These are phyloP conservation scores for Pelodiscus sinensis DNA, from an alignment of 2,113 vertebrate species.

Conservation along the genomic window DNA sequence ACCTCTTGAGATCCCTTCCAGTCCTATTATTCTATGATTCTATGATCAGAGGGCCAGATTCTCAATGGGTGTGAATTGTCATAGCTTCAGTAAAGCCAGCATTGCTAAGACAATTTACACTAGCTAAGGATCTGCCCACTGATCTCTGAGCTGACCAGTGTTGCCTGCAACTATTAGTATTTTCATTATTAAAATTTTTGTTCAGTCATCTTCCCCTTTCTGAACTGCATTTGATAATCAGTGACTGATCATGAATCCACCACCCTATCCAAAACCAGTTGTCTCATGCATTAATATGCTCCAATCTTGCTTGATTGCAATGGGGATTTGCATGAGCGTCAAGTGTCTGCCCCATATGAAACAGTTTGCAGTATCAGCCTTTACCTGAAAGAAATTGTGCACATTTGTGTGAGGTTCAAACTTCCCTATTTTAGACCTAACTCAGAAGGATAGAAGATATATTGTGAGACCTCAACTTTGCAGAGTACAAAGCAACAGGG, in stretches of 20 bases:
- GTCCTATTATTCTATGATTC: too few species aligned
- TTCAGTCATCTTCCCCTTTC: not conserved
- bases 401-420: not conserved
- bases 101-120: not conserved
- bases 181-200: not conserved
- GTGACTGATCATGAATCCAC: not conserved
- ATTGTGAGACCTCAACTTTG: not conserved
- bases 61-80: conserved; percentile 17
- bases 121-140: not conserved
- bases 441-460: not conserved
- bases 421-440: not conserved
- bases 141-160: not conserved
- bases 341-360: not conserved
- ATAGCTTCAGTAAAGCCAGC: not conserved
- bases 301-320: not conserved
- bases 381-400: not conserved
- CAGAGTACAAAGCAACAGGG: not conserved
- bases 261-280: not conserved
- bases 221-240: conserved; percentile 1
- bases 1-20: too few species aligned
- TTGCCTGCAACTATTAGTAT: not conserved
- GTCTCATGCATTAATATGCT: not conserved
- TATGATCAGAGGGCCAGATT: not conserved
- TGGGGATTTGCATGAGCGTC: not conserved
- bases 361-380: not conserved